A percentile compares a stretch with the other conserved stretches of the same genome.
phyloP scores from a whole-genome alignment of 1,140 invertebrate species.

The Zelostemma sp. region DNA sequence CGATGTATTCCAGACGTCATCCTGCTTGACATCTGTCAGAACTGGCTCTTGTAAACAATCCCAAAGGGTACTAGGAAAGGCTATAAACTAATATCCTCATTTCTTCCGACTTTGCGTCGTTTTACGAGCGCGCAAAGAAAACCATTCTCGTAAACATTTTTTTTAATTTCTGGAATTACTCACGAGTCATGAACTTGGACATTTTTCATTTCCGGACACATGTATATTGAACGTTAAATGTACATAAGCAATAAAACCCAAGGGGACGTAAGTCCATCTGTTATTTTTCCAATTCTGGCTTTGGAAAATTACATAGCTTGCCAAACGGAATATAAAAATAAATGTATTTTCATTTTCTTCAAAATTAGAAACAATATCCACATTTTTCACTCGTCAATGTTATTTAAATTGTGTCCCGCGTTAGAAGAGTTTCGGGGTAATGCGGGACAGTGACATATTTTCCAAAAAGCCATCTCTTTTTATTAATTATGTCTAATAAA shows the following conservation, averaged over 20 bases:
- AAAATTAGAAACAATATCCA: too few relatives aligned
- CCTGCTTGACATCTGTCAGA: conserved; percentile 10
- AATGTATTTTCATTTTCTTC: too few relatives aligned
- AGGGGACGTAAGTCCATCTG: not conserved
- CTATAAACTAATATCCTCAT: not conserved
- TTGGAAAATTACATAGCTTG: too few relatives aligned
- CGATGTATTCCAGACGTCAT: conserved; percentile 2
- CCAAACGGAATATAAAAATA: too few relatives aligned
- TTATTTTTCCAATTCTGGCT: too few relatives aligned
- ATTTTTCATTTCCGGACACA: not conserved
- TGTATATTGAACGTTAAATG: not conserved
- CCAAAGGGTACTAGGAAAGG: not conserved
- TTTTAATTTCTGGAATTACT: not conserved
- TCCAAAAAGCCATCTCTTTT: too few relatives aligned
- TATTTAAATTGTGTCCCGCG: too few relatives aligned
- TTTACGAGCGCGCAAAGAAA: not conserved
- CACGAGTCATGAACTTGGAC: too few relatives aligned
- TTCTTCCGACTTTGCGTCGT: not conserved
- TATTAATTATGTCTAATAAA: not conserved
- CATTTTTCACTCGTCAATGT: too few relatives aligned
- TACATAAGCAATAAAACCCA: not conserved
- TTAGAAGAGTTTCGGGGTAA: too few relatives aligned
- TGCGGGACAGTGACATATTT: too few relatives aligned
- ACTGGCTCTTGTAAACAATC: conserved; percentile 8
- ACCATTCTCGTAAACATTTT: not conserved